Evolutionary conservation across 2,113 vertebrate genomes (phyloP).

Genomic region (Archocentrus centrarchus): DNA sequence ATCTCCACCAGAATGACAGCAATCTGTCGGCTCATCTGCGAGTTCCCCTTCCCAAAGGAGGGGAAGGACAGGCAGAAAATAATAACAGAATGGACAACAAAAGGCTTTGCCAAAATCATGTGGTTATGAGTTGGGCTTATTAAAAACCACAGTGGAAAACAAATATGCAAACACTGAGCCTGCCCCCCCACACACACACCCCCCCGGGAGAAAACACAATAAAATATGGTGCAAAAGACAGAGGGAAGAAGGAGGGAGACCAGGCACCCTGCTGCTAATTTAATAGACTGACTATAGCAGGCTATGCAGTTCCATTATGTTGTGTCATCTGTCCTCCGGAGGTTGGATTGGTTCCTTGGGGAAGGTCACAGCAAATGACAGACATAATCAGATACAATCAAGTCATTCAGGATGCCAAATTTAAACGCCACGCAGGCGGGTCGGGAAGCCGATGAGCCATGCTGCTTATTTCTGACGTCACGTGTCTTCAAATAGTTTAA

Average conservation of each 20-base stretch:
- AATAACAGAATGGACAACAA: constrained; percentile 71
- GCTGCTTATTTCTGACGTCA: constrained; percentile 15
- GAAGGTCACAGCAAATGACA: constrained; percentile 62
- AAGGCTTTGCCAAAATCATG: constrained; percentile 60
- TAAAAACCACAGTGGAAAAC: constrained; percentile 68
- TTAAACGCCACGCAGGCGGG: constrained; percentile 15
- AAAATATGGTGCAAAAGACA: constrained; percentile 61
- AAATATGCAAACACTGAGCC: constrained; percentile 58
- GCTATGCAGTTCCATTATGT: constrained; percentile 55
- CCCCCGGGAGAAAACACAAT: constrained; percentile 43
- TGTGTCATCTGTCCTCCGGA: constrained; percentile 58
- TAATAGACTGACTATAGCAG: constrained; percentile 61
- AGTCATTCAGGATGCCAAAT: constrained; percentile 44
- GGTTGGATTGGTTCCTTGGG: constrained; percentile 44
- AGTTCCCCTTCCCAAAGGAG: constrained; percentile 39
- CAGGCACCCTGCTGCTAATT: constrained; percentile 61
- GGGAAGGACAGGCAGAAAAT: constrained; percentile 46
- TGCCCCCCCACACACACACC: constrained; percentile 11
- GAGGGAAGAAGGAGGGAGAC: constrained; percentile 27
- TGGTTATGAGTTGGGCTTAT: constrained; percentile 65
- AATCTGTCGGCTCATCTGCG: constrained; percentile 77
- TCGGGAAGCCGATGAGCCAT: not conserved
- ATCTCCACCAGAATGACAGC: constrained; percentile 59
- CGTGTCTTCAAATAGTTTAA: not conserved
- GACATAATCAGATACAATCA: constrained; percentile 53